Evolutionary conservation across 2,113 vertebrate genomes (phyloP).

Genomic region (Megaceryle torquata): DNA sequence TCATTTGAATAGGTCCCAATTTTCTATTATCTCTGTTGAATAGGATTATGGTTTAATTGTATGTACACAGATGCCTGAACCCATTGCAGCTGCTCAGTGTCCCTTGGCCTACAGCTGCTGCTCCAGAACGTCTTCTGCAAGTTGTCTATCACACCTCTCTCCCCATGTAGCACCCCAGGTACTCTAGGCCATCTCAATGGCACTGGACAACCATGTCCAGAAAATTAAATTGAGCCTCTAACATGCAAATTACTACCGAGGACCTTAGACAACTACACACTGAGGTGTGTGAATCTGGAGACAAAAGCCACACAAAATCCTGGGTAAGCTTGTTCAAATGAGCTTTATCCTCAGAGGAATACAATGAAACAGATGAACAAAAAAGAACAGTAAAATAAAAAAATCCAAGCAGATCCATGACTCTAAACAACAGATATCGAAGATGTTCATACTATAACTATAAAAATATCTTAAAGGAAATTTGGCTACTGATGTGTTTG

Average conservation of each 20-base stretch:
- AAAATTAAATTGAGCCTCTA: neutral
- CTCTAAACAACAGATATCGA: neutral
- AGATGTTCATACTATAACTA: neutral
- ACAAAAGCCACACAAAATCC: neutral
- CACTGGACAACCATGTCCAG: neutral
- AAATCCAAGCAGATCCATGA: neutral
- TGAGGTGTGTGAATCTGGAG: neutral
- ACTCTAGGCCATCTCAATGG: neutral
- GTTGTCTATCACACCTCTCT: neutral
- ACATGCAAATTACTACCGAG: neutral
- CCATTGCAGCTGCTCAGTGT: neutral
- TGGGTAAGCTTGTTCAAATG: neutral
- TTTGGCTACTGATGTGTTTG: neutral
- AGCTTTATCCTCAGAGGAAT: neutral
- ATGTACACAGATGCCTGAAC: neutral
- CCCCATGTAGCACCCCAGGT: accelerated
- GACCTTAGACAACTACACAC: neutral
- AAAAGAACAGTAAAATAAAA: neutral
- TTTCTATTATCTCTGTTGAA: neutral
- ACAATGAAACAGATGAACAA: neutral
- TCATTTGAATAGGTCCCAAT: neutral
- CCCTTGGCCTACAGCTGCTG: neutral
- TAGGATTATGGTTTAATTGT: neutral
- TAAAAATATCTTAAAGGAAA: neutral
- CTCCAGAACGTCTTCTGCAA: neutral